Base-by-base conservation (phyloP, 1,140 invertebrate species). In the Calliphora vicina region DNA sequence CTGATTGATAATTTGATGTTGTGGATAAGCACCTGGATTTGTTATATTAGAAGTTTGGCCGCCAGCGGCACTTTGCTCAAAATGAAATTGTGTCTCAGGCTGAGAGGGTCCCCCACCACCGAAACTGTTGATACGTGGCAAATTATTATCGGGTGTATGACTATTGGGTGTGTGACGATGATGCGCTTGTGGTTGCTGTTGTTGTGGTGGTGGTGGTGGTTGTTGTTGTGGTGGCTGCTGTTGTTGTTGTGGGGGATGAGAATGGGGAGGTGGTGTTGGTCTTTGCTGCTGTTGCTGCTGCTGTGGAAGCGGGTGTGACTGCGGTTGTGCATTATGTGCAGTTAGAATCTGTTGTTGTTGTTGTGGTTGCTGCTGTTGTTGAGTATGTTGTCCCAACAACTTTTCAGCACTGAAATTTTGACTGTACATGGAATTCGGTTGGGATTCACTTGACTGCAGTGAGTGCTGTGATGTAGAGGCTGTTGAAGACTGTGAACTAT, bases 391-490 rank as follows among this genome's bases (percentile, higher is more conserved):
- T 17, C 85, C 84, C 26, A 88, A 83, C 81, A 89, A 72, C 45
- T 88, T 89, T 57, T 89, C 88, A 45, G 87, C 86, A 84, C 82
- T 90, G 86, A 90, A 90, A 85, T 85, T 90, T 84, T 88, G 88
- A 87, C 86, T 90, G 84, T 89, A 90, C 80, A 89, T 88, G 87
- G 88, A 90, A 83, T 84, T 82, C 29, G 88, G 88, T 84, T 90
- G 88, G 87, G 88, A 90, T 87, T 90, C 88, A 85, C 86, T 90
- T 81, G 88, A 88, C 26, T 87, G 88, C 35, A 90, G 84, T 76
- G 87, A 88, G 81, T 89, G 88, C 82, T 89, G 88, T 17, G 88
- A 90, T 84, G 87, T 89, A 23, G 87, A 88, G 17, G 88, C 88
- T 78, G 88, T 88, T 23, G 87, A 89, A 6, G 88, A 90, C 71